Percentiles rank a stretch among this genome's conserved stretches.
Evolutionary conservation across 1,140 invertebrate species (phyloP).

Genomic region (Orchestia grillus): DNA sequence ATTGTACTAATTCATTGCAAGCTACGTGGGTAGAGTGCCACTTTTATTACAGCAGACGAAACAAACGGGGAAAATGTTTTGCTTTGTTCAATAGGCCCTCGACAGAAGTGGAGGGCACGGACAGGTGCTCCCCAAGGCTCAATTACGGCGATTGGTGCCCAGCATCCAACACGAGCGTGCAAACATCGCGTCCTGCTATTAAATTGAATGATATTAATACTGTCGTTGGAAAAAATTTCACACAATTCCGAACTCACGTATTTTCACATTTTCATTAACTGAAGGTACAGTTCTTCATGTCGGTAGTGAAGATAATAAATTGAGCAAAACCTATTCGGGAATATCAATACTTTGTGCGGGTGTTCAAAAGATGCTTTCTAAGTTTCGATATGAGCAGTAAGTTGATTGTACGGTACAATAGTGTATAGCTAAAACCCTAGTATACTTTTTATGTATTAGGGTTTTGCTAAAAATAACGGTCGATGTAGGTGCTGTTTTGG

Average conservation of each 20-base stretch:
- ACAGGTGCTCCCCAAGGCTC: background rate
- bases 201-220: background rate
- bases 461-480: too few species aligned
- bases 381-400: background rate
- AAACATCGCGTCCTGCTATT: background rate
- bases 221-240: background rate
- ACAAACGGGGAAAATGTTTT: background rate
- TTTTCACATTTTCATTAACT: background rate
- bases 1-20: background rate
- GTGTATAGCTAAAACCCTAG: too few species aligned
- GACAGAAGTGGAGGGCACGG: background rate
- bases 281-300: background rate
- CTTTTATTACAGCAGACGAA: background rate
- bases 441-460: too few species aligned
- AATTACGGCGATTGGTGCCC: constrained; percentile 13
- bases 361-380: background rate
- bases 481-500: too few species aligned
- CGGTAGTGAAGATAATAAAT: background rate
- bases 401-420: too few species aligned
- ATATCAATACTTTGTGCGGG: background rate
- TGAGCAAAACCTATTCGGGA: background rate
- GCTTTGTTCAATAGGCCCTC: background rate
- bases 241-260: background rate
- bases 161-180: constrained; percentile 5
- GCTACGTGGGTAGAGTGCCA: background rate